A percentile compares a stretch with the other conserved stretches of the same genome.
Evolutionary conservation across 2,113 vertebrate species (phyloP).

Genomic region (Centropus bengalensis): DNA sequence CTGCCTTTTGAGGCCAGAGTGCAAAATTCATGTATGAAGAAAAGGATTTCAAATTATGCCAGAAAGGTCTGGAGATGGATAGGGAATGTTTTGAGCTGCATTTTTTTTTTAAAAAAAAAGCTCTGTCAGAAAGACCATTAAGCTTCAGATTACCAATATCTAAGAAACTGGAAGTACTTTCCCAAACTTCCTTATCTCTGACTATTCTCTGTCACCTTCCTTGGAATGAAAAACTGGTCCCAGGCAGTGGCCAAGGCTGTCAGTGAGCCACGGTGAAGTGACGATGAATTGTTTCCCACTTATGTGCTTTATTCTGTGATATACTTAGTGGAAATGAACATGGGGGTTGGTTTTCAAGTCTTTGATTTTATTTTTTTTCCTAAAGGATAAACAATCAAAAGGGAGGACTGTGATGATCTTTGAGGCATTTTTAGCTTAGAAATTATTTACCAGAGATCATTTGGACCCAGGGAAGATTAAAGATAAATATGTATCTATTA

Average conservation of each 20-base stretch:
- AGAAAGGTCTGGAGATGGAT: neutral
- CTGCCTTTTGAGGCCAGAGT: neutral
- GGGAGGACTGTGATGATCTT: neutral
- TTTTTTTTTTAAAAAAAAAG: neutral
- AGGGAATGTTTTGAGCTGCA: neutral
- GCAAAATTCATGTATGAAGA: neutral
- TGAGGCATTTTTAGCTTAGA: neutral
- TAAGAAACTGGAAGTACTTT: neutral
- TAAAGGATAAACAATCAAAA: neutral
- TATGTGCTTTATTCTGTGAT: neutral
- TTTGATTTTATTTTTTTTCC: neutral
- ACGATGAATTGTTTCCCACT: neutral
- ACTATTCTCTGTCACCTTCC: neutral
- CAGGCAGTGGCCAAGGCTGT: neutral
- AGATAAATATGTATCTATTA: neutral
- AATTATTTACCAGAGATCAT: neutral
- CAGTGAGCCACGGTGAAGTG: neutral
- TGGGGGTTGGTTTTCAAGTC: neutral
- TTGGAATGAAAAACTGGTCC: neutral
- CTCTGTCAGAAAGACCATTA: neutral
- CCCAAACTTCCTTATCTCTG: neutral
- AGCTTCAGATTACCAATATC: neutral
- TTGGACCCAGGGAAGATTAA: neutral
- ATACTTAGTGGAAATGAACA: neutral
- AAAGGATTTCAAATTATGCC: neutral